Percentiles rank a stretch among this genome's conserved stretches.
These are phyloP conservation scores for Lasioglossum albipes DNA, from an alignment of 1,140 invertebrate species.

Conservation along the genomic window DNA sequence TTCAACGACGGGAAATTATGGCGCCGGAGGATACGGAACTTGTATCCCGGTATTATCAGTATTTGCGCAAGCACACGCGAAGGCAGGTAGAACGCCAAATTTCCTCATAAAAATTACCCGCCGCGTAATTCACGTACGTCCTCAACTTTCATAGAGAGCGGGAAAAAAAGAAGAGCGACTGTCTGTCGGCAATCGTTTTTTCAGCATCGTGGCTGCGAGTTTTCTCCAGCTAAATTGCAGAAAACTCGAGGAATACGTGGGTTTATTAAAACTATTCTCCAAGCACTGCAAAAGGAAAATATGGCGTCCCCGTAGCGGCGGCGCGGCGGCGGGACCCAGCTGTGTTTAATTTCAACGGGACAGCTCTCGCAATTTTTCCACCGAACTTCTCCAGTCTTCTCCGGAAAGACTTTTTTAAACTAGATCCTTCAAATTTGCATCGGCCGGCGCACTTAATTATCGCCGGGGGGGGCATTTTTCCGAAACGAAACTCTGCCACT, in stretches of 20 bases:
- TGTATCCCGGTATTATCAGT: too few species aligned
- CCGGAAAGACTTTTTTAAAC: not conserved
- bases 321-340: not conserved
- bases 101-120: too few species aligned
- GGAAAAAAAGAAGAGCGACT: not conserved
- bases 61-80: not conserved
- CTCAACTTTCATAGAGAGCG: not conserved
- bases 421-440: constrained; percentile 2
- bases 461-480: not conserved
- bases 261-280: constrained; percentile 29
- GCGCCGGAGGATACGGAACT: too few species aligned
- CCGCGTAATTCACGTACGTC: not conserved
- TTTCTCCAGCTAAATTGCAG: not conserved
- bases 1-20: too few species aligned
- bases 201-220: not conserved
- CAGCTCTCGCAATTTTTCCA: not conserved
- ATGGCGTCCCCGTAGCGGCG: too few species aligned
- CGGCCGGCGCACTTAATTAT: not conserved
- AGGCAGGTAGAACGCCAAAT: too few species aligned
- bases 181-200: not conserved
- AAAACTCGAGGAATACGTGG: not conserved
- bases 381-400: not conserved
- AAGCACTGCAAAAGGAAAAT: not conserved
- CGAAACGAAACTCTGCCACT: not conserved
- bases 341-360: constrained; percentile 15